Base-by-base conservation (phyloP, 2,113 vertebrate species). In the Halichoeres trimaculatus region DNA sequence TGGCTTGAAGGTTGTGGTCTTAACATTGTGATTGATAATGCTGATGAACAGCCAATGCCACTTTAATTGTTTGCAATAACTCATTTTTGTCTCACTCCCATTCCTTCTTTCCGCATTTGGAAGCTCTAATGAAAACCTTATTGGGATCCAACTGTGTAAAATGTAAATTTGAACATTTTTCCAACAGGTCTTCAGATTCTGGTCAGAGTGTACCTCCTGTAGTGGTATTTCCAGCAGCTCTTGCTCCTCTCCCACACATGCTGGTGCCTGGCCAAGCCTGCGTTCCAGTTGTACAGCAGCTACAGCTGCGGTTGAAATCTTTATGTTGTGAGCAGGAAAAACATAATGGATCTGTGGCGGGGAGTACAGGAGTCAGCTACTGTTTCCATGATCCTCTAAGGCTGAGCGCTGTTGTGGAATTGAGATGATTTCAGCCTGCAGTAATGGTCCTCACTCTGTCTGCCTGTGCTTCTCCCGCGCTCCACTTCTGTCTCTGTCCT, bases 341-440 rank as follows among this genome's bases (percentile, higher is more conserved):
- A 56, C 48, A 6, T 81, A 77, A 79, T 66, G 54, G 70, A 68
- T 64, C 40, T 56, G 56, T 63, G 74, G 67, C 58, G 65, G 26
- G 48, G 36, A 77, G 23, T 11, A 41, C 2, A 10, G 22, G 13
- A 51, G 74, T 56, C 70, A 61, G 73, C 68, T 47, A 51, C 30
- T 50, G 38, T 70, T 74, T 56, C 59, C 38, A 20, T 65, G 62
- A 59, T 41, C 48, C 69, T 82, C n/a, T 35, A 57, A 57, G 26
- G 23, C 51, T 70, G 55, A 78, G 30, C 14, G 16, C 68, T 69
- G 71, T 57, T 58, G 30, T 74, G 77, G 47, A 65, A 63, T 47
- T 16, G 71, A 75, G 51, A 73, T 59, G 35, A 67, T 78, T 86
- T 72, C 54, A 57, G 40, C 71, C 22, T 45, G 71, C 64, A 10